A percentile compares a stretch with the other conserved stretches of the same genome.
phyloP scores from a whole-genome alignment of 2,113 vertebrate species.

The Odontesthes bonariensis region DNA sequence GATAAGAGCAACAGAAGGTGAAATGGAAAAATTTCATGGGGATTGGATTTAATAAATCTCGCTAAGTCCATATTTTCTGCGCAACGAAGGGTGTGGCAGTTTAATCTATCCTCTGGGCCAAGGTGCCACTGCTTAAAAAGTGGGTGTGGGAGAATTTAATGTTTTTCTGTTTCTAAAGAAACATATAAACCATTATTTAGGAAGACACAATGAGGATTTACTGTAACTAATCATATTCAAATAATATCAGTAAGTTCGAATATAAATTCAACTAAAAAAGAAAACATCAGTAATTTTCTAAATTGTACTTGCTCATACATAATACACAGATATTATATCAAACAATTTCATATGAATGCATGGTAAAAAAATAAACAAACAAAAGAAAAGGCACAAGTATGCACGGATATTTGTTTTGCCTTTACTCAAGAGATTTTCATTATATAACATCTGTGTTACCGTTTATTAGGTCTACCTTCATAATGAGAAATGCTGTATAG shows the following conservation, averaged over 20 bases:
- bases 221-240: background rate
- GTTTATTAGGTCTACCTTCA: no score
- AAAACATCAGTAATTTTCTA: no score
- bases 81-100: conserved; percentile 28
- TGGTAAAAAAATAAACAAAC: no score
- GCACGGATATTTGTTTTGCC: no score
- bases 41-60: conserved; percentile 65
- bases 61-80: conserved; percentile 57
- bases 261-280: no score
- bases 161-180: background rate
- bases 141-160: conserved; percentile 32
- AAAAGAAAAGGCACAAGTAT: no score
- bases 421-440: no score
- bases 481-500: no score
- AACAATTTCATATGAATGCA: background rate
- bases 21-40: conserved; percentile 41
- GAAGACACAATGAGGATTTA: background rate
- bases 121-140: conserved; percentile 16
- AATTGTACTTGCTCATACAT: no score
- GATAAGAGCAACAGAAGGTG: conserved; percentile 22
- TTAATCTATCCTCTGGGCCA: conserved; percentile 61
- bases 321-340: background rate
- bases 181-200: conserved; percentile 10
- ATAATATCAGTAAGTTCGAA: background rate
- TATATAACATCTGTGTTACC: no score